Evolutionary conservation across 2,888 invertebrate species (phyloP).

Genomic region (Dynastes tityus): DNA sequence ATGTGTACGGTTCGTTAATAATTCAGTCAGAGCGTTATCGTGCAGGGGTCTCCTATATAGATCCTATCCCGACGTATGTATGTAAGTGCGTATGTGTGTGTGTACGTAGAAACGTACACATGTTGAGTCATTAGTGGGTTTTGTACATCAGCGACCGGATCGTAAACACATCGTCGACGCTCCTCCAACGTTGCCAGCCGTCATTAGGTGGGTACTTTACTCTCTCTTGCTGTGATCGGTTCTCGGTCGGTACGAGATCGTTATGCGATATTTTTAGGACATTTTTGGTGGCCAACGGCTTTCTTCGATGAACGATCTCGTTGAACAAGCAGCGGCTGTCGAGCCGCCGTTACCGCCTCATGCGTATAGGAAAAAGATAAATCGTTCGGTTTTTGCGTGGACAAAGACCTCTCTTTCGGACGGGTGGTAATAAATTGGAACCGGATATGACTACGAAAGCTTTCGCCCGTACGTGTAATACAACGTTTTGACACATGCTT

Average conservation of each 20-base stretch:
- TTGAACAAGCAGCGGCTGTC: not conserved
- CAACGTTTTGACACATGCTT: constrained; percentile 9
- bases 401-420: constrained; percentile 11
- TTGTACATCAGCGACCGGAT: constrained; percentile 67
- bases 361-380: constrained; percentile 16
- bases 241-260: constrained; percentile 28
- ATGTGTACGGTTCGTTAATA: constrained; percentile 65
- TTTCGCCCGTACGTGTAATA: constrained; percentile 10
- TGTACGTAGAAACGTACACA: constrained; percentile 61
- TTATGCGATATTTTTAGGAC: constrained; percentile 36
- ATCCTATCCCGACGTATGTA: constrained; percentile 11
- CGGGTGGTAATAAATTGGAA: constrained; percentile 33
- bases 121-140: constrained; percentile 68
- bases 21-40: constrained; percentile 65
- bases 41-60: constrained; percentile 56
- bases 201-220: constrained; percentile 53
- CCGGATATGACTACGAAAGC: constrained; percentile 25
- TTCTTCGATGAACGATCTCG: constrained; percentile 5
- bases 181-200: constrained; percentile 61
- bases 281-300: constrained; percentile 16
- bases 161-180: constrained; percentile 68
- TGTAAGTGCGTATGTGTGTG: not conserved
- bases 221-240: constrained; percentile 15
- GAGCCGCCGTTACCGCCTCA: not conserved
- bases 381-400: constrained; percentile 19